Evolutionary conservation across 2,888 invertebrate species (phyloP).

Genomic region (Chrysopilus asiliformis): DNA sequence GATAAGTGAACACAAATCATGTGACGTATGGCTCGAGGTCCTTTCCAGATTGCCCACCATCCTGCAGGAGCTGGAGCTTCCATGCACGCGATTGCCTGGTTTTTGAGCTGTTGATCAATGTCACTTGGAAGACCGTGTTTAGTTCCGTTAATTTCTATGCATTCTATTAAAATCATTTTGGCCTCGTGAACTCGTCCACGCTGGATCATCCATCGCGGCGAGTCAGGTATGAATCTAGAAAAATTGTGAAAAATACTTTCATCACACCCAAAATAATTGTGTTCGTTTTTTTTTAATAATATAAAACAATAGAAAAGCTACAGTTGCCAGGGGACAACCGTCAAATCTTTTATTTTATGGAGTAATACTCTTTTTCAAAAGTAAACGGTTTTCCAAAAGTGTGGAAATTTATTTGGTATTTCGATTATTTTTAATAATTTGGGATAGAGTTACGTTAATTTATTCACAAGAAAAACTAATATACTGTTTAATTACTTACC

Average conservation of each 20-base stretch:
- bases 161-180: constrained; percentile 31
- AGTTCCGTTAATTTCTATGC: constrained; percentile 33
- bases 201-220: constrained; percentile 38
- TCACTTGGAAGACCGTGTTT: constrained; percentile 31
- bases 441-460: too few species aligned
- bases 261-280: not conserved
- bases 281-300: not conserved
- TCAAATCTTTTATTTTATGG: too few species aligned
- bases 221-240: constrained; percentile 37
- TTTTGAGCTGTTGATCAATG: constrained; percentile 32
- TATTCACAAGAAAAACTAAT: too few species aligned
- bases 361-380: too few species aligned
- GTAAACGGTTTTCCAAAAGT: too few species aligned
- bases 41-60: constrained; percentile 36
- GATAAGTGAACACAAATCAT: constrained; percentile 32
- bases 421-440: too few species aligned
- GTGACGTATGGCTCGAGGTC: constrained; percentile 28
- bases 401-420: too few species aligned
- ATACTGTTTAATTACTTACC: constrained; percentile 20
- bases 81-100: constrained; percentile 33
- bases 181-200: constrained; percentile 34
- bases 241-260: constrained; percentile 1
- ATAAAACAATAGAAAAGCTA: not conserved
- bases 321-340: too few species aligned
- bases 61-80: constrained; percentile 31